Evolutionary conservation across 2,113 vertebrate species (phyloP).

Genomic region (Falcunculus frontatus): DNA sequence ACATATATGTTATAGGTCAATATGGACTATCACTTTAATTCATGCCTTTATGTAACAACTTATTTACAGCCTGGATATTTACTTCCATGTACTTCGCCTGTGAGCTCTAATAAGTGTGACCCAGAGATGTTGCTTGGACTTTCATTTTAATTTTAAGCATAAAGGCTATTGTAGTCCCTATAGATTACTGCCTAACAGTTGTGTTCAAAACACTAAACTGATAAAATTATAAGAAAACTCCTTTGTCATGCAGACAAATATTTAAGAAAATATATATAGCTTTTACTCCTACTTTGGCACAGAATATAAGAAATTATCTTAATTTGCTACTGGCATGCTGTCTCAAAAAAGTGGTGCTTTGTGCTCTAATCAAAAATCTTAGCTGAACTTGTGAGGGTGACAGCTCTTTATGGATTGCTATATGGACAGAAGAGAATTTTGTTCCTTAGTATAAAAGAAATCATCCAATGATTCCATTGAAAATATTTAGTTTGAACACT

Average conservation of each 20-base stretch:
- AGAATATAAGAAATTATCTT: background rate
- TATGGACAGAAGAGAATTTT: background rate
- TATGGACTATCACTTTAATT: background rate
- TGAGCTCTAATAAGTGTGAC: background rate
- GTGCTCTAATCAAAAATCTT: background rate
- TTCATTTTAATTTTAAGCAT: background rate
- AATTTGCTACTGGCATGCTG: background rate
- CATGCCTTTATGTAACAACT: background rate
- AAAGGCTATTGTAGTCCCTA: background rate
- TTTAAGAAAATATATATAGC: background rate
- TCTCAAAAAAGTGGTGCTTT: background rate
- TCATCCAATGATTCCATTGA: background rate
- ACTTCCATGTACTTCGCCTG: background rate
- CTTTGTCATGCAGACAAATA: background rate
- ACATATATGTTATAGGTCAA: background rate
- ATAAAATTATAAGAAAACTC: background rate
- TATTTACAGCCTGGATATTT: background rate
- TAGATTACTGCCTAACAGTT: background rate
- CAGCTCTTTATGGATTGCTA: background rate
- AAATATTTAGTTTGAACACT: background rate
- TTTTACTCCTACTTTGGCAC: background rate
- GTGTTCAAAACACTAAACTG: background rate
- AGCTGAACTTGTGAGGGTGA: background rate
- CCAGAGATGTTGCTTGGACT: background rate
- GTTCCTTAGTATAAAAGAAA: background rate